Evolutionary conservation across 1,140 invertebrate genomes (phyloP).

Genomic region (Dendrolimus kikuchii): DNA sequence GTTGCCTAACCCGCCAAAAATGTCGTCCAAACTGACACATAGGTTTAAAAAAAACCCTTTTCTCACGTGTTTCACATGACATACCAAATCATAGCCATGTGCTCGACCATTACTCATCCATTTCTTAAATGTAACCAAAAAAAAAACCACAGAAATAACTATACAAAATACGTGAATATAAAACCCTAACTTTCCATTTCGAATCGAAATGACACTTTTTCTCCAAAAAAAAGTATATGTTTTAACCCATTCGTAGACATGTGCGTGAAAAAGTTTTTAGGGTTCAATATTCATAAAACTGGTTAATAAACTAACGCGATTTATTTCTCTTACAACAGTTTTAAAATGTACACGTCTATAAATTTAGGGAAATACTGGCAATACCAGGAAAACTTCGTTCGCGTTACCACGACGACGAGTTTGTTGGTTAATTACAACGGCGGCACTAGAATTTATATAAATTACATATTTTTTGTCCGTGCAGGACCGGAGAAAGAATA

Average conservation of each 20-base stretch:
- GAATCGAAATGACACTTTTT: conserved; percentile 64
- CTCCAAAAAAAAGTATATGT: conserved; percentile 30
- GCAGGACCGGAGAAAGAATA: no score
- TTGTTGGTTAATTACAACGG: no score
- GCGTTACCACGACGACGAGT: no score
- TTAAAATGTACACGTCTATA: no score
- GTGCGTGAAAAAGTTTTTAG: conserved; percentile 34
- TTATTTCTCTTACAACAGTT: no score
- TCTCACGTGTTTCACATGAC: conserved; percentile 59
- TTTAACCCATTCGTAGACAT: conserved; percentile 67
- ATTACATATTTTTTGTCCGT: no score
- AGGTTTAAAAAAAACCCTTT: conserved; percentile 31
- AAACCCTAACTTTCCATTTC: conserved; percentile 63
- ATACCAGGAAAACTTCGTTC: no score
- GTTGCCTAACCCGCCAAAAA: no score
- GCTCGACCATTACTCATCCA: conserved; percentile 51
- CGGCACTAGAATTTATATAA: no score
- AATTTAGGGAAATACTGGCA: no score
- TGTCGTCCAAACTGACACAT: conserved; percentile 3
- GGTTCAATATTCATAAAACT: no score
- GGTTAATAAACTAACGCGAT: no score
- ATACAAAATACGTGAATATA: conserved; percentile 55
- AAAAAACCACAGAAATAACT: conserved; percentile 30
- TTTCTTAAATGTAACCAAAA: conserved; percentile 15
- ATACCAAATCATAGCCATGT: conserved; percentile 48